Percentiles rank a stretch among this genome's conserved stretches.
phyloP scores from a whole-genome alignment of 2,888 invertebrate genomes.

The Thymelicus acteon region DNA sequence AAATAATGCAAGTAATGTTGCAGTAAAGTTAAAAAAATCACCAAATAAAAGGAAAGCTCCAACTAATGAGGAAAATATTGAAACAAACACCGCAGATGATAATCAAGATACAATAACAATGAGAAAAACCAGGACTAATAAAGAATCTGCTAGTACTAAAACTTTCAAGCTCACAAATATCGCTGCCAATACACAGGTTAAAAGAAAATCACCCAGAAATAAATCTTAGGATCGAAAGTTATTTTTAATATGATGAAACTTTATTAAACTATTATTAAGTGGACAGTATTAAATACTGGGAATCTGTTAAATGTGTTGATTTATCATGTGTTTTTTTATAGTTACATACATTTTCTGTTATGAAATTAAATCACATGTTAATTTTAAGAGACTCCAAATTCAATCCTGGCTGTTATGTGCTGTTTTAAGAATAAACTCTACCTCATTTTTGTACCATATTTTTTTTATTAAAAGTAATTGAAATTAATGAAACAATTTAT shows the following conservation, averaged over 20 bases:
- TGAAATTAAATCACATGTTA: too few species aligned
- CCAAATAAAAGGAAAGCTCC: conserved; percentile 18
- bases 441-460: conserved; percentile 35
- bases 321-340: too few species aligned
- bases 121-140: conserved; percentile 23
- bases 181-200: conserved; percentile 15
- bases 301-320: too few species aligned
- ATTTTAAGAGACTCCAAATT: too few species aligned
- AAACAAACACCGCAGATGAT: background rate
- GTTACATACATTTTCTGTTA: too few species aligned
- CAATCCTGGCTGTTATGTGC: too few species aligned
- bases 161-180: background rate
- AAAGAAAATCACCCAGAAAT: conserved; percentile 51
- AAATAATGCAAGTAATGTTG: background rate
- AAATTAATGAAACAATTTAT: conserved; percentile 1
- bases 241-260: background rate
- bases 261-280: too few species aligned
- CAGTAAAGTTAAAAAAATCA: background rate
- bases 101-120: conserved; percentile 29
- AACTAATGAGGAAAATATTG: background rate
- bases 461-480: conserved; percentile 37
- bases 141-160: background rate
- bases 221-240: conserved; percentile 31
- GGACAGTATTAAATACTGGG: too few species aligned
- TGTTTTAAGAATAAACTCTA: conserved; percentile 15